Evolutionary conservation across 2,113 vertebrate genomes (phyloP), one percentile per base, ranked within the genome.

Genomic region (Menidia beryllina): DNA sequence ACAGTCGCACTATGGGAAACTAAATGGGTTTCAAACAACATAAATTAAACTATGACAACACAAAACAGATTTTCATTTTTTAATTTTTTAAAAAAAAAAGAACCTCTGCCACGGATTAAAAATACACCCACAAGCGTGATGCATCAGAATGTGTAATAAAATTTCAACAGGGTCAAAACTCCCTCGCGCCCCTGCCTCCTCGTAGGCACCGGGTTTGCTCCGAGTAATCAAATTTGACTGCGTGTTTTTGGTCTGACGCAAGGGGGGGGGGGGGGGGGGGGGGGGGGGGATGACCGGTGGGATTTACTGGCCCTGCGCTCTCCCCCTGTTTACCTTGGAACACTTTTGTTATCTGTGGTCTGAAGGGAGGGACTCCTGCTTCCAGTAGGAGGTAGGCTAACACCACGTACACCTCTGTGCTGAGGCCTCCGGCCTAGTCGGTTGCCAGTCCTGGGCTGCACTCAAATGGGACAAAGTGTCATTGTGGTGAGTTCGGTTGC

Each of bases 331-430:
- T 85, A 85, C 83, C 88, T 90, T 83, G 86, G 85, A 85, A 24
- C 56, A 80, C 79, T 83, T 72, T 77, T 79, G 73, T 83, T 90
- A 85, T 86, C 83, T 83, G 84, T 60, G 80, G 81, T 82, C n/a
- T 74, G 48, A 69, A 58, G 70, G 79, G 80, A 79, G 79, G 79
- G 58, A 68, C 50, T 38, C 63, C 63, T 62, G 72, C 88, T 69
- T 92, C 92, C 91, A 92, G 90, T 59, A 91, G 91, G 91, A 92
- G 92, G 90, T 91, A 72, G 86, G 51, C 86, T 87, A 82, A 88
- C 82, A 88, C 89, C 84, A 78, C 45, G 47, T 77, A 78, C 79
- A 72, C 80, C 72, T 79, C 56, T 13, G 66, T 72, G 73, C 62
- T 52, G 14, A 23, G 65, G 74, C 66, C 61, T 76, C 72, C 77